Conservation (phyloP, 2,113 vertebrate species). For the Heloderma charlesbogerti region DNA sequence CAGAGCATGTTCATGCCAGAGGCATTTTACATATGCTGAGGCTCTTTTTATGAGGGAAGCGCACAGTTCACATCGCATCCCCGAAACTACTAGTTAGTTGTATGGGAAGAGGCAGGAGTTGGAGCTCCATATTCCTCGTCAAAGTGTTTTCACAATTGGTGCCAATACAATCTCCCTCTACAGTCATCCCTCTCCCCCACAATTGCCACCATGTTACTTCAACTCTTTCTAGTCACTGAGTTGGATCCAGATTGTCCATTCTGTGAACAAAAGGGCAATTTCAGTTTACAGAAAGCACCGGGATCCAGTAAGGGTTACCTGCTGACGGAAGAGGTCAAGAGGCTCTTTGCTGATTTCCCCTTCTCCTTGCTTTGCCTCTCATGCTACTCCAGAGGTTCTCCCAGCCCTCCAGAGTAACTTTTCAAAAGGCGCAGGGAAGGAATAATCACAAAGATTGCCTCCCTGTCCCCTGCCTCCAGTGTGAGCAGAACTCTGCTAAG, state of each 20-base stretch:
- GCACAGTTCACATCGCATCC: not conserved
- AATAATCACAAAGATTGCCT: not conserved
- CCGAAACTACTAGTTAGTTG: not conserved
- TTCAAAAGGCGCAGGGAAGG: not conserved
- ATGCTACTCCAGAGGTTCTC: not conserved
- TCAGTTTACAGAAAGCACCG: too few species aligned
- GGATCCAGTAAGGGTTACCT: not conserved
- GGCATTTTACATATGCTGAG: not conserved
- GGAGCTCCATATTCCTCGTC: not conserved
- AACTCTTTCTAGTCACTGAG: not conserved
- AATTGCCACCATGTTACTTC: not conserved
- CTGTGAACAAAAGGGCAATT: not conserved
- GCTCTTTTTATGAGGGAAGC: not conserved
- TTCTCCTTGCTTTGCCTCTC: not conserved
- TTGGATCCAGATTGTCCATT: not conserved
- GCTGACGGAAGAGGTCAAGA: not conserved
- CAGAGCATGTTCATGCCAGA: not conserved
- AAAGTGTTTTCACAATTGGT: not conserved
- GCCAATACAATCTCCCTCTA: not conserved
- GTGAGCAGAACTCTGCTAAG: not conserved
- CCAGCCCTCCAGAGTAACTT: not conserved
- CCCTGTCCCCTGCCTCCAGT: not conserved
- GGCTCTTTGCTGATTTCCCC: not conserved
- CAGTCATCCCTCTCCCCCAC: not conserved
- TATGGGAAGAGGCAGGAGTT: not conserved